phyloP scores from a whole-genome alignment of 2,888 invertebrate species.

The Neocrepidodera transversa region DNA sequence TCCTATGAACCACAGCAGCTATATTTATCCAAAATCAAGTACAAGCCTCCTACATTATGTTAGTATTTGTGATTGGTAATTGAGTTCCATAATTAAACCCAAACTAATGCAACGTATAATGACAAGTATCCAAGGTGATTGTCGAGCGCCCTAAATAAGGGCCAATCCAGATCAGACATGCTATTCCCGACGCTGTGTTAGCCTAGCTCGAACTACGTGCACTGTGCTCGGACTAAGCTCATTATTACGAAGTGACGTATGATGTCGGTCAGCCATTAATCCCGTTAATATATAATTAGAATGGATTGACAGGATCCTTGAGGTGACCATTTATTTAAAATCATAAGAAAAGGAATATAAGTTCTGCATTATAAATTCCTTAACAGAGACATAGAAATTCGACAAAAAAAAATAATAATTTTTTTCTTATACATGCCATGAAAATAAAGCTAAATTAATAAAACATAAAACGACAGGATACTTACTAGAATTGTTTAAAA shows the following conservation, averaged over 20 bases:
- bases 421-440: too few relatives aligned
- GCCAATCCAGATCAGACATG: slow-evolving; percentile 5
- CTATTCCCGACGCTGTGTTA: slow-evolving; percentile 3
- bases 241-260: slow-evolving; percentile 20
- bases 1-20: too few relatives aligned
- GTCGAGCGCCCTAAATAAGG: slow-evolving; percentile 12
- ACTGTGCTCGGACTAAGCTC: slow-evolving; percentile 13
- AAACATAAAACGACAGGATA: too few relatives aligned
- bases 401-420: too few relatives aligned
- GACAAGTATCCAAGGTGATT: slow-evolving; percentile 16
- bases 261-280: slow-evolving; percentile 13
- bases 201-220: not conserved
- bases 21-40: not conserved
- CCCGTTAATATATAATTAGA: slow-evolving; percentile 3
- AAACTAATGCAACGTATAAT: slow-evolving; percentile 14
- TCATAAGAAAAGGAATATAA: too few relatives aligned
- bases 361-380: too few relatives aligned
- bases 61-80: slow-evolving; percentile 15
- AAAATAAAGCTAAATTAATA: too few relatives aligned
- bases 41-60: not conserved
- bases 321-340: too few relatives aligned
- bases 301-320: slow-evolving; percentile 2
- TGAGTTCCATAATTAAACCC: slow-evolving; percentile 19
- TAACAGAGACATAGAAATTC: too few relatives aligned
- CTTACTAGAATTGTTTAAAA: too few relatives aligned